Base-by-base conservation (phyloP, 2,797 vertebrate species). In the Amblyopsis hoosieri region DNA sequence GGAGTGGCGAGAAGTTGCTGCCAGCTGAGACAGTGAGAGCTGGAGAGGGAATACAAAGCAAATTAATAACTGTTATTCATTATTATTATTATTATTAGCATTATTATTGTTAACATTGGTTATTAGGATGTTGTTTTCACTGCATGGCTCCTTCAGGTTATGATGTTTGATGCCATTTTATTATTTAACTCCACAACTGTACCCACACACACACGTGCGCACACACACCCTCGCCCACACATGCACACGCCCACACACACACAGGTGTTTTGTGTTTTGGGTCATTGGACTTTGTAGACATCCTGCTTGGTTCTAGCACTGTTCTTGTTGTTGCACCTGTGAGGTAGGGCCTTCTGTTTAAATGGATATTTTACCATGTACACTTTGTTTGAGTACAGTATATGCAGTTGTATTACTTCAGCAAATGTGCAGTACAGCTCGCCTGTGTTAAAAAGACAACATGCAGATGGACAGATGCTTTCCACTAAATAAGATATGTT, bases 11-110 rank as follows among this genome's bases (percentile, higher is more conserved):
- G 92, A 90, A 3, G 93, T 87, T 57, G 88, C 90, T 9, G 73
- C 92, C 64, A 98, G 92, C 92, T 97, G 95, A 80, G 96, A 97
- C 29, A 96, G 89, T 0, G 96, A 96, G 64, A 97, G 86, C 97
- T 99, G 92, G n/a, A 69, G 83, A 73, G 82, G 85, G 85, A 89
- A 85, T 84, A 89, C 80, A 87, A 86, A 73, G 72, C 77, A 83
- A 81, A 89, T 76, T 61, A 84, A 74, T 84, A 45, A 17, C 70
- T 68, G 74, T 85, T 88, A 79, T 84, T 82, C 3, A 85, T 83
- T 4, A 54, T 6, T 11, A 42, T 42, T 42, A 42, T 42, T 42
- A 23, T 13, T 68, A 73, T 70, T 61, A 79, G 84, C 79, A 79
- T 64, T 61, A 80, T 78, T 69, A 84, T 74, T 29, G 23, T 29